Base-by-base conservation (phyloP, 2,888 invertebrate genomes). In the Tolmerus cingulatus region DNA sequence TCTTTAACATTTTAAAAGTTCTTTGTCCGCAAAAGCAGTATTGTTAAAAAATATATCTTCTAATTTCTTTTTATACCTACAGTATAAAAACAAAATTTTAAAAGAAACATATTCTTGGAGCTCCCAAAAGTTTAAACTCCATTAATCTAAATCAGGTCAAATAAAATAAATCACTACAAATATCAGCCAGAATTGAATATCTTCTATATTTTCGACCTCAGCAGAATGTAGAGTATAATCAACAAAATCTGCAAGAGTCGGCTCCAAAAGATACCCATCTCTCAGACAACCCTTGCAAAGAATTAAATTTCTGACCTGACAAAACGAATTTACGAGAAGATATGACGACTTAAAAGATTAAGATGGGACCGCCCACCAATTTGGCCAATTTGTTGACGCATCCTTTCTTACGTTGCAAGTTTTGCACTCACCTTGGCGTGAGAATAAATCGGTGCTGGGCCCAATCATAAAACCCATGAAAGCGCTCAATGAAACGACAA, bases 311-410 rank as follows among this genome's bases (percentile, higher is more conserved):
- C 12, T 46, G 51, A 79, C 79, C 79, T 79, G 46, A 27, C 79
- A 27, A 46, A 51, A 51, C 66, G 30, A 82, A 82, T 82, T 57
- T 82, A 57, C 57, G 66, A 34, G 82, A 82, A 66, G 66, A 76
- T 82, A 57, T 82, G 82, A 82, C 82, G 57, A 82, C 57, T 82
- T 82, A 66, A 82, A 57, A 82, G 82, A 82, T 82, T 82, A 66
- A 55, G 27, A 37, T 19, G 16, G 51, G 55, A 23, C 82, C 82
- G 82, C 82, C 82, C 57, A 82, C 57, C 66, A 82, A 82, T 82
- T 82, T 57, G 34, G 82, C 27, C 57, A 66, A 82, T 82, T 82
- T 66, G 19, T 66, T 82, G 34, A 57, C 55, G 57, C 51, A 34
- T 40, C 66, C 40, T 30, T 66, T 81, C 27, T 81, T 81, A 81